Conservation (phyloP, 2,888 invertebrate genomes). For the Nineta flava region DNA sequence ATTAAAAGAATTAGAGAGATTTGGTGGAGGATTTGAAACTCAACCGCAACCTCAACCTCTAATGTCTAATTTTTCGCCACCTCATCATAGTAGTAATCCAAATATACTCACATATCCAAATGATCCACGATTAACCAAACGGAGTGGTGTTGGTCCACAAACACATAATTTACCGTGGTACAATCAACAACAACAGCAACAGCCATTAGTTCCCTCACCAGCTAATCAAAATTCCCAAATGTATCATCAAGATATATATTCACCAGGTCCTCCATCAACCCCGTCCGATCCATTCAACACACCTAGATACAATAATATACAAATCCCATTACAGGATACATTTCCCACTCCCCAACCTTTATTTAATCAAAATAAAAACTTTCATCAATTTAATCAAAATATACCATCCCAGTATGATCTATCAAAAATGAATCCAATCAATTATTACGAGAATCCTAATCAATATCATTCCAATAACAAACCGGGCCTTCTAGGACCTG, state of each 20-base stretch:
- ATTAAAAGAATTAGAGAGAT: slow-evolving; percentile 4
- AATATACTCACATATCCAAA: not conserved
- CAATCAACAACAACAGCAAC: not conserved
- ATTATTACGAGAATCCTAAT: no score
- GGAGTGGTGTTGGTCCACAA: not conserved
- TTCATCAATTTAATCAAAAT: not conserved
- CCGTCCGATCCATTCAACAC: not conserved
- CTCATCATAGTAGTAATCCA: not conserved
- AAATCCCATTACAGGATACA: not conserved
- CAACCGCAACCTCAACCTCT: not conserved
- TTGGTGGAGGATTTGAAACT: not conserved
- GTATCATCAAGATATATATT: not conserved
- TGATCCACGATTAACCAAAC: not conserved
- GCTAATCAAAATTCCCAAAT: not conserved
- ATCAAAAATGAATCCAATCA: slow-evolving; percentile 1
- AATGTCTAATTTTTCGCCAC: not conserved
- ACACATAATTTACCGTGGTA: not conserved
- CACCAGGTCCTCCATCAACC: not conserved
- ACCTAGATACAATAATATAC: not conserved
- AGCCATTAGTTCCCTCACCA: not conserved
- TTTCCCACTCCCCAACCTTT: not conserved
- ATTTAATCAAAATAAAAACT: not conserved
- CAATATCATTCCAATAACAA: no score
- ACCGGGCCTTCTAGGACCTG: no score
- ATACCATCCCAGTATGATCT: not conserved